Percentiles rank a stretch among this genome's conserved stretches.
These are phyloP conservation scores for Sebastes iracundus DNA, from an alignment of 2,797 vertebrate genomes.

Conservation along the genomic window DNA sequence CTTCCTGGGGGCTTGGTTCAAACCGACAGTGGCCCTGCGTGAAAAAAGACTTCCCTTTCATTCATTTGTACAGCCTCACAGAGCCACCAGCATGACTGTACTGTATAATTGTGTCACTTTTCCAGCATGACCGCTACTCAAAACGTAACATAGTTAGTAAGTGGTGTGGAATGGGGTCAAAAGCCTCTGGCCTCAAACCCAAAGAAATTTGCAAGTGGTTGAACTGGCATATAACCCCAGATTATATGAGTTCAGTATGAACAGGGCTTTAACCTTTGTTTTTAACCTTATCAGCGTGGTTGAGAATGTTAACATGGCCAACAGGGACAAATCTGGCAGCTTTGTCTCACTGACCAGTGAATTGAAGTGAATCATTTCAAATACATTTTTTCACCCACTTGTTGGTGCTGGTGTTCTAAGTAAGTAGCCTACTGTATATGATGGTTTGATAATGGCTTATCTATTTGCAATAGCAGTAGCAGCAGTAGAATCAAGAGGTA, in stretches of 20 bases:
- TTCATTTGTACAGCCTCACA: too few species aligned
- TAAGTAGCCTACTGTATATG: neutral
- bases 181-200: neutral
- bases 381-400: neutral
- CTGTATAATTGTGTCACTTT: neutral
- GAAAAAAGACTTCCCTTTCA: too few species aligned
- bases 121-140: neutral
- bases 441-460: neutral
- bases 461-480: neutral
- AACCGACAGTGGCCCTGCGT: too few species aligned
- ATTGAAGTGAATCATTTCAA: neutral
- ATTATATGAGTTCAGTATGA: slow-evolving; percentile 13
- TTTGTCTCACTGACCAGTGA: neutral
- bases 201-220: neutral
- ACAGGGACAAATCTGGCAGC: neutral
- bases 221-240: neutral
- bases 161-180: neutral
- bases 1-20: too few species aligned
- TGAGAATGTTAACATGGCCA: neutral
- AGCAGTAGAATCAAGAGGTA: neutral
- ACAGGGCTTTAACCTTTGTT: neutral
- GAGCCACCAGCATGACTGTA: too few species aligned
- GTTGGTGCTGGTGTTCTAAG: neutral
- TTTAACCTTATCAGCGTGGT: neutral
- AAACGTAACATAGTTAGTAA: neutral